Base-by-base conservation (phyloP, 2,113 vertebrate genomes). In the Chaenocephalus aceratus region DNA sequence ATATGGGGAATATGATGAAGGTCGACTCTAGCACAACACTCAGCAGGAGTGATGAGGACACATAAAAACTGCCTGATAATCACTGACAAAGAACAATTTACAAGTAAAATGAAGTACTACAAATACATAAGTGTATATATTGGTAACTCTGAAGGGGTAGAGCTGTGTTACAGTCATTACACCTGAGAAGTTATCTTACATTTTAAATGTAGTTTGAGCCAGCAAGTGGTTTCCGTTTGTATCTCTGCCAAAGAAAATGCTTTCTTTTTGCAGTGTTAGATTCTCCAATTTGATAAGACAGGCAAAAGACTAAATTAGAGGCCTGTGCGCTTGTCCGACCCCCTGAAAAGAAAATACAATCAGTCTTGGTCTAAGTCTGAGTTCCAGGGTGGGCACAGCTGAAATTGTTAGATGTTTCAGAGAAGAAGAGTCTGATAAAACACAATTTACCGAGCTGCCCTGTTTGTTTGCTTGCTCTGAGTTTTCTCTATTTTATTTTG, bases 211-310 rank as follows among this genome's bases (percentile, higher is more conserved):
- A 45, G 44, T 88, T 65, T 45, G 23, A 77, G 64, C 54, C 58
- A 44, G 51, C 48, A 41, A 66, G 58, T 78, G 70, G 59, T 83
- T 85, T 78, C 57, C 76, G 65, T 75, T 84, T 73, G 49, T 68
- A 62, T 64, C 58, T 51, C 48, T 36, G 70, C 76, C 64, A 23
- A 82, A 86, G 49, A 59, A 81, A 72, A 58, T 48, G 53, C 16
- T 67, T 67, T 82, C 51, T 57, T 41, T 83, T 83, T 73, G 48
- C 49, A 5, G 4, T 53, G 71, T 70, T 79, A 65, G 77, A 82
- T 86, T 81, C 46, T 54, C 64, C 54, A 23, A 18, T 63, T 56
- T 70, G 71, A 83, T 88, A 81, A 66, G 53, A 66, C 49, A 58
- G 56, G 45, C 4, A 72, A 61, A 75, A 58, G 68, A 72, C 68